These are phyloP conservation scores for Hystrix cristata DNA, from an alignment of 2,113 vertebrate species.

Conservation along the genomic window DNA sequence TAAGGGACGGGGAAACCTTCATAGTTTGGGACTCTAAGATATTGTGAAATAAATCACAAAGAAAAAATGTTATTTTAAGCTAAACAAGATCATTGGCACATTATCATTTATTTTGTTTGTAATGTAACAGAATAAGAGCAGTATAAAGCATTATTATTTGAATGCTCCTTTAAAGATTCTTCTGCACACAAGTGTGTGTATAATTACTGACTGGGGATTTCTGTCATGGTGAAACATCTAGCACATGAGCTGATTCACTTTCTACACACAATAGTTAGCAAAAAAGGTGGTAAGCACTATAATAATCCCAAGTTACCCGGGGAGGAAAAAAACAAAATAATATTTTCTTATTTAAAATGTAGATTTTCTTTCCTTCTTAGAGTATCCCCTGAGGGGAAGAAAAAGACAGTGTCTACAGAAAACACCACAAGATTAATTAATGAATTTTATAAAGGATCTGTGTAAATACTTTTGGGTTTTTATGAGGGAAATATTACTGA, in stretches of 20 bases:
- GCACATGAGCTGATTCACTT: background rate
- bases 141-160: background rate
- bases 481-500: conserved; percentile 43
- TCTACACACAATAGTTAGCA: background rate
- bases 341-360: conserved; percentile 58
- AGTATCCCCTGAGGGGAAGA: background rate
- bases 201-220: background rate
- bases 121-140: background rate
- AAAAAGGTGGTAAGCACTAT: background rate
- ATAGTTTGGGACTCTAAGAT: background rate
- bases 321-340: conserved; percentile 20
- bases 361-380: conserved; percentile 16
- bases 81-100: background rate
- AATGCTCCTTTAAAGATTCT: background rate
- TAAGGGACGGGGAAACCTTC: background rate
- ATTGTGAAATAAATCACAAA: conserved; percentile 4
- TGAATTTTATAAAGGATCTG: conserved; percentile 42
- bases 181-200: background rate
- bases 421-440: conserved; percentile 47
- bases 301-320: background rate
- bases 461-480: conserved; percentile 55
- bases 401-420: background rate
- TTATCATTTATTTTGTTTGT: conserved; percentile 20
- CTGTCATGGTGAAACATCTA: background rate
- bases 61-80: background rate